Evolutionary conservation across 2,113 vertebrate species (phyloP).

Genomic region (Turnix velox): DNA sequence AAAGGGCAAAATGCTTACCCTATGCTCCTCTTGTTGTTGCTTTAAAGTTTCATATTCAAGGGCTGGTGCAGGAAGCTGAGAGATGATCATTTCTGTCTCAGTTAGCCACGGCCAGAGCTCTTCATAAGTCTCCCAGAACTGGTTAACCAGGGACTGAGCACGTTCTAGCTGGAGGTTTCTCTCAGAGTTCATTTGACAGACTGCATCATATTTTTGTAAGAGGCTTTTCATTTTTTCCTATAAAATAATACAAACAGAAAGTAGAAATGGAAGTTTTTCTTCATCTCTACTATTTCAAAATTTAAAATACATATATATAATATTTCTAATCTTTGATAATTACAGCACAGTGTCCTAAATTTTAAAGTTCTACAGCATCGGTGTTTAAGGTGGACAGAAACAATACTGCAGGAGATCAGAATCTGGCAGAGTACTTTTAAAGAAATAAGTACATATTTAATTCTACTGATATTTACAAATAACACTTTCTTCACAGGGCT

Average conservation of each 20-base stretch:
- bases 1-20: slow-evolving; percentile 76
- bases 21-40: slow-evolving; percentile 93
- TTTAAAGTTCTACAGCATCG: neutral
- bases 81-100: slow-evolving; percentile 83
- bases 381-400: neutral
- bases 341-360: neutral
- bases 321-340: neutral
- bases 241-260: slow-evolving; percentile 3
- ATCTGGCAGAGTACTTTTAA: neutral
- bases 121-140: slow-evolving; percentile 98
- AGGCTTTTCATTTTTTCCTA: slow-evolving; percentile 84
- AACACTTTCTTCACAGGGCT: neutral
- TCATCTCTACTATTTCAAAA: neutral
- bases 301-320: neutral
- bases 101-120: slow-evolving; percentile 95
- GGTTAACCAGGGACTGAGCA: slow-evolving; percentile 88
- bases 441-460: neutral
- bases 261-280: neutral
- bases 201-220: slow-evolving; percentile 80
- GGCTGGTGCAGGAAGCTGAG: slow-evolving; percentile 84
- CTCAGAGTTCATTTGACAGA: slow-evolving; percentile 93
- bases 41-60: slow-evolving; percentile 92
- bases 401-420: neutral
- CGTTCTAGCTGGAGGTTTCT: slow-evolving; percentile 93
- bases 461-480: neutral